Base-by-base conservation (phyloP, 1,140 invertebrate species). In the Ridgeia piscesae region DNA sequence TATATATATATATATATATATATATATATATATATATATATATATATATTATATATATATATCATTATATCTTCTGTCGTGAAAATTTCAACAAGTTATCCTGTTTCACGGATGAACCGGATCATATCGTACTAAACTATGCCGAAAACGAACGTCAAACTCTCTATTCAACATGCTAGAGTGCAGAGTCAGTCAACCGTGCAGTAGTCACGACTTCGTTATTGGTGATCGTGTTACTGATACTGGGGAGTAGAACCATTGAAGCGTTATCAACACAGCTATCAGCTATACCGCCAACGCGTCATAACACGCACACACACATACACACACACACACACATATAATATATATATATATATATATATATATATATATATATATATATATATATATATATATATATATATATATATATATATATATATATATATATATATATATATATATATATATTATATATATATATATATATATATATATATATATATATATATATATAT, bases 401-500 rank as follows among this genome's bases (percentile, higher is more conserved):
- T 77, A 77, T 77, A 77, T 77, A 77, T 77, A 77, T 77, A 77
- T 77, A 77, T 17, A 77, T 77, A 77, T 77, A 50, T 77, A 77
- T 77, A 77, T 17, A 77, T 17, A 77, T 77, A 77, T 77, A 77
- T 77, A 77, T 8, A 8, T 8, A 8, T 77, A 77, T 77, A 77
- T 77, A 77, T 17, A 77, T 17, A 77, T 77, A 77, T 77, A 77
- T 77, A 77, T 14, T 77, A 77, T 77, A 77, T 77, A 77, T 77
- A 77, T 50, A 77, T 77, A 77, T 77, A 77, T 77, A 77, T 6
- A 77, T 77, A 17, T 77, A 77, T 77, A 77, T 77, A 77, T 77
- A 77, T 77, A 77, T 77, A 77, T 77, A 17, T 77, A 50, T 77
- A 77, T 77, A 77, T 77, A 77, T 77, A 77, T 17, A 77, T 17